Evolutionary conservation across 2,797 vertebrate species (phyloP), one percentile per base, ranked within the genome.

Genomic region (Enteromius argenteus): DNA sequence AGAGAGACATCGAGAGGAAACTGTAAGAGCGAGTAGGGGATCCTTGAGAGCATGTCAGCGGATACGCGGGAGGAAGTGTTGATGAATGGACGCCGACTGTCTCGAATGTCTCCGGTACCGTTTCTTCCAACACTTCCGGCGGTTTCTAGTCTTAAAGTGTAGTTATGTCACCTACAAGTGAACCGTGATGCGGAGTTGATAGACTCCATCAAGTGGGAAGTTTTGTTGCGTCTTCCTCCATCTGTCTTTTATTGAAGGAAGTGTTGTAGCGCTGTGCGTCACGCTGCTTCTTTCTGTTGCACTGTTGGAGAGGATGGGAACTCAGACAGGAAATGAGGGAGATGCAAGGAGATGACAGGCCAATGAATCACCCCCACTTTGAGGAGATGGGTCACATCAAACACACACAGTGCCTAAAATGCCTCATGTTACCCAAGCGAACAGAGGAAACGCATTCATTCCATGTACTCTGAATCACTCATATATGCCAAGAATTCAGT

Each of bases 321-420:
- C 82, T 76, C 68, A 64, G 85, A 89, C 91, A 93, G 91, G 92
- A 94, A 90, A 89, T 92, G 90, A 92, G 90, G 30, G 62, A 64
- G 2, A 64, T 89, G 23, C 75, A 78, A 35, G 60, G 73, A 90
- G 91, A 86, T 87, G 85, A 91, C 85, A 80, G 69, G 86, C 79
- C 37, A 32, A 42, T 94, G 92, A 94, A 92, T 94, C 93, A 92
- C 79, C 80, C 27, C 32, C 75, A 62, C 76, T 23, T 44, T 64
- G 75, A 84, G 35, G 79, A 86, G 75, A 83, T 35, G 79, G 75
- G 81, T 79, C 80, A 85, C n/a, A 51, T 69, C 75, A 79, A 68
- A 85, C 67, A 37, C 80, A 44, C 68, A 23, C 80, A 84, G 35
- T 21, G 23, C 2, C 82, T 85, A 76, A 68, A 69, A 85, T 67